Evolutionary conservation across 2,797 vertebrate species (phyloP), one percentile per base, ranked within the genome.

Genomic region (Melanotaenia parkinsoni): DNA sequence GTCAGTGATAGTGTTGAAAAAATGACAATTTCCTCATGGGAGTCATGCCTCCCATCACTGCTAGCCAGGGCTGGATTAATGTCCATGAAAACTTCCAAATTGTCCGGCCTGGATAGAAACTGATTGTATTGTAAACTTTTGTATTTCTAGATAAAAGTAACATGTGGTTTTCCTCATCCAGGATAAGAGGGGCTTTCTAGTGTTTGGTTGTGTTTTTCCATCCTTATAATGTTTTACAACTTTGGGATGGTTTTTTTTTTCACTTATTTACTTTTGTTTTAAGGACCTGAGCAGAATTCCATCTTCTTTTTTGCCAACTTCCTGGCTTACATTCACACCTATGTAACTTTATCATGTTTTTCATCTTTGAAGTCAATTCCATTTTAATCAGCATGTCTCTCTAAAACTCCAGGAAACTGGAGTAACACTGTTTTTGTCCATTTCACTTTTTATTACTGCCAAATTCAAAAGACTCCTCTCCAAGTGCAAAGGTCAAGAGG

Each of bases 401-500:
- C 26, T 51, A 40, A 18, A 80, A 20, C 18, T 30, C 35, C 32
- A 60, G 28, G 2, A 58, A 53, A 54, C 2, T 11, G 9, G 12
- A 53, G 13, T 45, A 28, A 65, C 2, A n/a, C 10, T 20, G 5
- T 45, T 67, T 38, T 62, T 16, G 20, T 70, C 66, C 51, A 1
- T 16, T 68, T 67, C 11, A 1, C 45, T 11, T 10, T 10, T 53
- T 59, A 77, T 81, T 76, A 20, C 43, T 45, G 43, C 18, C 18
- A 45, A 35, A 14, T 12, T 9, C 7, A 50, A 22, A 51, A 67
- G n/a, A 37, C 58, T 65, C 6, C 3, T 38, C 28, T 70, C 8
- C 20, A 20, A 33, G 45, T 54, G 47, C 6, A 0, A 1, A 38
- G 70, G 70, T 81, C 66, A 4, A 56, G 58, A 77, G 71, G 72